These are phyloP conservation scores for Lysandra coridon DNA, from an alignment of 2,888 invertebrate genomes.

Conservation along the genomic window DNA sequence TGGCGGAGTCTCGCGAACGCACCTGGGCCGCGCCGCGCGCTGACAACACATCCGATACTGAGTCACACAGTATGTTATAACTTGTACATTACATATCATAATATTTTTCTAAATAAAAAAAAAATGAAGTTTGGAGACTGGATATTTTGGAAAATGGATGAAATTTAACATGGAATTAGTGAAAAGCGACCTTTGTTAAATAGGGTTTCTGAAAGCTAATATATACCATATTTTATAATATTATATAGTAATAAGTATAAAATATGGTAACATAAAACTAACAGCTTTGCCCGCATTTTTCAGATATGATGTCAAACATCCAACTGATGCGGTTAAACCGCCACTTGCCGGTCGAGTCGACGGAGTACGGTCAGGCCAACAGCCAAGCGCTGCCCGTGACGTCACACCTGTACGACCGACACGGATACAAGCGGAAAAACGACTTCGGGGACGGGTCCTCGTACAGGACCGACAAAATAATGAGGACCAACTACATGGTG, in stretches of 20 bases:
- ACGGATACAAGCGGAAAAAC: slow-evolving; percentile 66
- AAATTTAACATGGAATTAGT: too few species aligned
- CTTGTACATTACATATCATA: too few species aligned
- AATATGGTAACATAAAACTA: not conserved
- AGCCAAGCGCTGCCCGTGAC: slow-evolving; percentile 62
- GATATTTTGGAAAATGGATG: too few species aligned
- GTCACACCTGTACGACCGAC: slow-evolving; percentile 67
- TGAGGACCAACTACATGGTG: slow-evolving; percentile 67
- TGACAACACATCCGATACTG: slow-evolving; percentile 59
- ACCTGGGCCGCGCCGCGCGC: slow-evolving; percentile 58
- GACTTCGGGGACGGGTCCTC: slow-evolving; percentile 66
- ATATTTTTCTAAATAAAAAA: too few species aligned
- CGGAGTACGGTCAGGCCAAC: slow-evolving; percentile 62
- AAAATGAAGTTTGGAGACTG: too few species aligned
- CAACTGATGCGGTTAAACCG: slow-evolving; percentile 63
- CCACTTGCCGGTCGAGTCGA: slow-evolving; percentile 66
- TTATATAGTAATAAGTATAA: too few species aligned
- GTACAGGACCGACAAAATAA: slow-evolving; percentile 69
- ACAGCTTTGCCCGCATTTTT: slow-evolving; percentile 41
- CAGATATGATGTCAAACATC: slow-evolving; percentile 67
- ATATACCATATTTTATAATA: too few species aligned
- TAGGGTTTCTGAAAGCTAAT: too few species aligned
- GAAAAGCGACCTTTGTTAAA: too few species aligned
- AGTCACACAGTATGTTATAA: slow-evolving; percentile 58
- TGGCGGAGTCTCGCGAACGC: slow-evolving; percentile 67